Evolutionary conservation across 2,113 vertebrate genomes (phyloP).

Genomic region (Corapipo altera): DNA sequence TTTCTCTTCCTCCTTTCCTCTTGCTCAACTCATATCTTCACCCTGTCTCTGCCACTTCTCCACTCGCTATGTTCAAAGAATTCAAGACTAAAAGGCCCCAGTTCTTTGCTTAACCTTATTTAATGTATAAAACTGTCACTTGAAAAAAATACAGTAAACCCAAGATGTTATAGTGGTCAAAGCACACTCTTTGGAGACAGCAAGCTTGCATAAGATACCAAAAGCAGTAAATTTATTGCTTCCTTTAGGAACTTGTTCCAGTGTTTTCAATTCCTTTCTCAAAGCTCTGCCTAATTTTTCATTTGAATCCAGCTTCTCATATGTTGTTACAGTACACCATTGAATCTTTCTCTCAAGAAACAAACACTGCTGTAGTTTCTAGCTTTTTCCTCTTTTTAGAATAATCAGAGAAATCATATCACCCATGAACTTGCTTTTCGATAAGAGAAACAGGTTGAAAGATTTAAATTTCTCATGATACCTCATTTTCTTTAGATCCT

Average conservation of each 20-base stretch:
- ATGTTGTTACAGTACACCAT: not conserved
- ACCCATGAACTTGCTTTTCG: not conserved
- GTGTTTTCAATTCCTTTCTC: not conserved
- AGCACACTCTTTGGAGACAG: not conserved
- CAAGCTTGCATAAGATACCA: not conserved
- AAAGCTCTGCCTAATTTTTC: not conserved
- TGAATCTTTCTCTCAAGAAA: not conserved
- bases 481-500: not conserved
- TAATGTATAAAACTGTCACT: not conserved
- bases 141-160: not conserved
- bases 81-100: not conserved
- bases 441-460: not conserved
- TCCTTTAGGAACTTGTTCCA: not conserved
- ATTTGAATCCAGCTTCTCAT: not conserved
- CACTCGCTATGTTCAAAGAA: not conserved
- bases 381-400: not conserved
- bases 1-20: not conserved
- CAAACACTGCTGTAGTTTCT: not conserved
- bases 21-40: not conserved
- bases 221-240: not conserved
- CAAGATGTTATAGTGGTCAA: not conserved
- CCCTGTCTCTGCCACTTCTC: not conserved
- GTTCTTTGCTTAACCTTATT: not conserved
- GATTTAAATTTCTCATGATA: not conserved
- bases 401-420: not conserved